Conservation (phyloP, 1,140 invertebrate species). For the Drosophila jambulina region DNA sequence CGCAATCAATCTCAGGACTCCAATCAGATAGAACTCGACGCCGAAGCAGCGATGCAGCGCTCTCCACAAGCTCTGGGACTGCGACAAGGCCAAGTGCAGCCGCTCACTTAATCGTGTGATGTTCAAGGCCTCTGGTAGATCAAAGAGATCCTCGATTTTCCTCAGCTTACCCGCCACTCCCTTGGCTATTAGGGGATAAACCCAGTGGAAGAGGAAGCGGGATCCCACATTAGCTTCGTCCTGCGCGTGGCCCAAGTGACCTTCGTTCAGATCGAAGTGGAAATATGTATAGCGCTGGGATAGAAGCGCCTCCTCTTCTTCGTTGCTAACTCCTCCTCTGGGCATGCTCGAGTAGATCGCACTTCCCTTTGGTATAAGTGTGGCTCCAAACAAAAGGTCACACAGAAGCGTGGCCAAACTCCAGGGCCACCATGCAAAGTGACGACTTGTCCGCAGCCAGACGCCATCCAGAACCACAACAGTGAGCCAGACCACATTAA, state of each 20-base stretch:
- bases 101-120: constrained; percentile 69
- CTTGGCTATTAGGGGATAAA: constrained; percentile 93
- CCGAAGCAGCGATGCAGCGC: constrained; percentile 94
- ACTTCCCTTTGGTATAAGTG: constrained; percentile 87
- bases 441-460: constrained; percentile 86
- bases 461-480: constrained; percentile 88
- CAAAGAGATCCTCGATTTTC: constrained; percentile 93
- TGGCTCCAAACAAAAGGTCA: constrained; percentile 88
- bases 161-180: constrained; percentile 91
- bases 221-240: constrained; percentile 90
- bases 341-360: constrained; percentile 40
- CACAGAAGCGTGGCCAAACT: constrained; percentile 86
- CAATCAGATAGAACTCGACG: constrained; percentile 94
- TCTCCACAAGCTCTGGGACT: constrained; percentile 87
- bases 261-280: constrained; percentile 86
- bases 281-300: constrained; percentile 79
- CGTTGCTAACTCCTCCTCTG: neutral
- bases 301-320: constrained; percentile 87
- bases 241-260: constrained; percentile 92
- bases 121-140: constrained; percentile 88
- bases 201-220: constrained; percentile 94
- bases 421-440: constrained; percentile 85
- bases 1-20: constrained; percentile 93
- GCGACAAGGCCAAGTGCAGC: constrained; percentile 65
- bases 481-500: constrained; percentile 89